Base-by-base conservation (phyloP, 2,888 invertebrate species). In the Rhodophaea formosa region DNA sequence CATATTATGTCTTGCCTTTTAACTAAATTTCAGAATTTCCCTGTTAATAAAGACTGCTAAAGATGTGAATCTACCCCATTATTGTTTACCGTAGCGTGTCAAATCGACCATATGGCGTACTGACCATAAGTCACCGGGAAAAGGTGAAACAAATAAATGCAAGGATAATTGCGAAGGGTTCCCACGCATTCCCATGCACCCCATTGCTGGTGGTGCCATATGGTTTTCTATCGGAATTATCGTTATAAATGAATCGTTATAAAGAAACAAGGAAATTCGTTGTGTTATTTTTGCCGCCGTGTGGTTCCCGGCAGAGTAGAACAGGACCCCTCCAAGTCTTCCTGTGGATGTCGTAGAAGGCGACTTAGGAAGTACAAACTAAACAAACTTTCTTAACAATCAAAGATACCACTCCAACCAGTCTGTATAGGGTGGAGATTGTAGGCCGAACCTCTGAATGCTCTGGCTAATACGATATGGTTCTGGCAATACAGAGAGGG, bases 81-180 rank as follows among this genome's bases (percentile, higher is more conserved):
- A 44, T 5, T 3, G 32, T 16, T 30, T 53, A 63, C 53, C 63
- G 64, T 74, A 53, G 72, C 80, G 77, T 79, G 79, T 70, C 77
- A 30, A 47, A 56, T 47, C 60, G 52, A 59, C 71, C 88, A 88
- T 87, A 84, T 88, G 85, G 69, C 67, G 61, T 68, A 73, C 70
- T 80, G 84, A 80, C 88, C 88, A 89, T 89, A 89, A 88, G 88
- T 87, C 88, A 88, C 88, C 79, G 74, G 77, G 71, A 72, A 71
- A 78, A 80, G 78, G 71, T 71, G 74, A 79, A 81, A 49, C 56
- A 82, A 72, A 79, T 73, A 74, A 70, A 69, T 66, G 66, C 45
- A 55, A 55, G 54, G n/a, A 45, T 77, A 81, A 82, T 82, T 79
- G 78, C 73, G 75, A 72, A 79, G 88, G 88, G 87, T 90, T 89